Evolutionary conservation across 1,140 invertebrate genomes (phyloP), one percentile per base, ranked within the genome.

Genomic region (Reticulitermes speratus): DNA sequence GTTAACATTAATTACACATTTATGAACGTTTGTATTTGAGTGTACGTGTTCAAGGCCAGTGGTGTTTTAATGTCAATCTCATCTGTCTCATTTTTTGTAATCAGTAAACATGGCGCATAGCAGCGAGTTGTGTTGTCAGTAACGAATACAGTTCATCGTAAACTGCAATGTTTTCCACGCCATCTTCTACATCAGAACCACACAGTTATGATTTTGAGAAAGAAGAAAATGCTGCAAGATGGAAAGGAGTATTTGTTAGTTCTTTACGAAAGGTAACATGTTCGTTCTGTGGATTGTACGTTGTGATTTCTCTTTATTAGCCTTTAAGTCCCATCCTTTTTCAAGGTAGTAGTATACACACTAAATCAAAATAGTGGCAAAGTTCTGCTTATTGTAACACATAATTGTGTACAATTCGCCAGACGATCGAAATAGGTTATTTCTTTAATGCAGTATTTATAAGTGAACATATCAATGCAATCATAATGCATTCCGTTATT

Each of bases 171-270:
- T 93, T 93, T 90, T 91, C 92, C 87, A 92, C 92, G 89, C 91
- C 92, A 88, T 91, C 91, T 86, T 91, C 91, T 87, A 90, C 90
- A 87, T 91, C 92, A 89, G 94, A 95, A 91, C 93, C 93, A 89
- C 93, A 94, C 89, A 94, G 94, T 90, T 97, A 97, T 92, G 96
- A 97, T 92, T 97, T 98, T 91, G 94, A 95, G 89, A 96, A 96
- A 90, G 95, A 95, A 89, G 97, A 97, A 90, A 98, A 97, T 92
- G 93, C 94, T 87, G 93, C 94, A 88, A 97, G 97, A 94, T 98
- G 97, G 97, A 96, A 95, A 90, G 96, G 96, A 88, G 93, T 98
- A 69, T 96, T 98, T 91, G 94, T 96, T 89, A 94, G 94, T 89
- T 95, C 96, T 75, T 91, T 96, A 88, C 94, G 94, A 89, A 96